Evolutionary conservation across 1,140 invertebrate species (phyloP), one percentile per base, ranked within the genome.

Genomic region (Telenomus remus): DNA sequence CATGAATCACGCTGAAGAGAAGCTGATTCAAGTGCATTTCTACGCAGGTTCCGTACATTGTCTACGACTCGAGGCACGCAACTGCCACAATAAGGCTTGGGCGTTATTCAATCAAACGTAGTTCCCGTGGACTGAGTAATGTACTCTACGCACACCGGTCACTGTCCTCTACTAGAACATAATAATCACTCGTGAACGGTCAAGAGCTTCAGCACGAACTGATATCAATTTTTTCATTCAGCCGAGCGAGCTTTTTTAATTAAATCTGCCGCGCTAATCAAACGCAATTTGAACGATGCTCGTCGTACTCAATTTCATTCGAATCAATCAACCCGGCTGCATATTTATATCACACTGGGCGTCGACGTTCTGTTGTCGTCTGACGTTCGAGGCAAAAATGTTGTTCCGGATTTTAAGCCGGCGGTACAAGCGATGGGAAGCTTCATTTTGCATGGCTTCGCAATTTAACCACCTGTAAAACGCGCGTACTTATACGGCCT

Each of bases 141-240:
- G 34, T 59, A 61, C 66, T 65, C 70, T 69, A 61, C 64, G 69
- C 75, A 78, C 69, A 65, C 59, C 49, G 19, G 69, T 69, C 59
- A 54, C 33, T 34, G 60, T 43, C 54, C 43, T 73, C 60, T 34
- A 63, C 75, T n/a, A n/a, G n/a, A 61, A 56, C 66, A 63, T 71
- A 76, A 76, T 76, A 66, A 63, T 66, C 73, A 50, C 66, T 34
- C 70, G 64, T 75, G 64, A 69, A 59, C 64, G 64, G 46, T 68
- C 71, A 61, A 64, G 57, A 63, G 59, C 57, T 75, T 74, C 54
- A 47, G 47, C 53, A 46, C 47, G 43, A 50, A 5, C 12, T 14
- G 53, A 59, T 65, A 73, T 51, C 44, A 27, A 3, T 63, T 66
- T 63, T 66, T 56, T 49, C 63, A 68, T 65, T 73, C 61, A 73